A percentile compares a stretch with the other conserved stretches of the same genome.
Conservation (phyloP, 1,140 invertebrate genomes). For the Zaprionus davidi region DNA sequence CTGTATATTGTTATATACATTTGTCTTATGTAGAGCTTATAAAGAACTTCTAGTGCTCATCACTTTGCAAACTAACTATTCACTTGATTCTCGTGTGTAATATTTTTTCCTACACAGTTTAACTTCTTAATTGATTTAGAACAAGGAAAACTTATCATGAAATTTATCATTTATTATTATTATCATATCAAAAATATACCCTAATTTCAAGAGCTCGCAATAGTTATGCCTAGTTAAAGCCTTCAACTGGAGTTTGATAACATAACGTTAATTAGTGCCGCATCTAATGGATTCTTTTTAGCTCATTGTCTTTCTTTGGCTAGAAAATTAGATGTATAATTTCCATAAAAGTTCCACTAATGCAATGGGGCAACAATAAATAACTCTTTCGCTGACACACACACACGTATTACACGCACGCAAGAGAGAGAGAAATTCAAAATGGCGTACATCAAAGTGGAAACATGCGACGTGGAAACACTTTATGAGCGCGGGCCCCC, state of each 20-base stretch:
- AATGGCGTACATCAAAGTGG: constrained; percentile 70
- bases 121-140: no score
- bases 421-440: constrained; percentile 55
- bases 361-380: constrained; percentile 52
- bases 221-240: no score
- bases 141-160: no score
- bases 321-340: constrained; percentile 44
- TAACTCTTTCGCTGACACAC: constrained; percentile 46
- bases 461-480: constrained; percentile 73
- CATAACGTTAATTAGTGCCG: neutral
- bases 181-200: no score
- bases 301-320: neutral
- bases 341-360: constrained; percentile 49
- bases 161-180: no score
- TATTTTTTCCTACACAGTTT: no score
- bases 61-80: no score
- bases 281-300: neutral
- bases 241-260: neutral
- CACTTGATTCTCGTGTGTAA: no score
- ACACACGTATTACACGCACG: constrained; percentile 4
- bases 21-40: no score
- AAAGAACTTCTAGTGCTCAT: no score
- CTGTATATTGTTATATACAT: no score
- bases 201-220: no score
- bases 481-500: constrained; percentile 62